phyloP scores from a whole-genome alignment of 2,797 vertebrate species.

The Leucoraja ocellata region DNA sequence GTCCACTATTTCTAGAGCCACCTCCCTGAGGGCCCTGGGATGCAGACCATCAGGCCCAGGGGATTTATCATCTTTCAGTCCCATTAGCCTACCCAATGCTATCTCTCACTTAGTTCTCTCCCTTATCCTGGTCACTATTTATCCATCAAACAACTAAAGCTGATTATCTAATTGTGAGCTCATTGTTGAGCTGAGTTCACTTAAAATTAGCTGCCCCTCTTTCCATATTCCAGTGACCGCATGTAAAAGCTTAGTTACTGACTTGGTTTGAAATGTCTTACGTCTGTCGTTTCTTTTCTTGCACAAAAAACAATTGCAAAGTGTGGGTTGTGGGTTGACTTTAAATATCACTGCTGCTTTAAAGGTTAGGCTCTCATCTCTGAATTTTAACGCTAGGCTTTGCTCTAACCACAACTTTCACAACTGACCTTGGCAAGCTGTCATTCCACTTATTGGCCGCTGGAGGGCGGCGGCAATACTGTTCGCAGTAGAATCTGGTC shows the following conservation, averaged over 20 bases:
- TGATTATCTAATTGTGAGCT: not conserved
- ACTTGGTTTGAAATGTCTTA: not conserved
- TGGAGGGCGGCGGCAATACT: slow-evolving; percentile 84
- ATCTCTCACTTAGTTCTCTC: not conserved
- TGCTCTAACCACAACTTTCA: not conserved
- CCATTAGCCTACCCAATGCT: no score
- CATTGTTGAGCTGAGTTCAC: not conserved
- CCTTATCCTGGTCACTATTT: not conserved
- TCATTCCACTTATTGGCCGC: slow-evolving; percentile 57
- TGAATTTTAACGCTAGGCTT: not conserved
- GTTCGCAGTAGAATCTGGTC: slow-evolving; percentile 85
- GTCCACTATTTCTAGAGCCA: no score
- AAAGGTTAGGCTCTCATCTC: not conserved
- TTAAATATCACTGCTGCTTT: not conserved
- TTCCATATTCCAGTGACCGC: not conserved
- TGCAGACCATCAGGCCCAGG: no score
- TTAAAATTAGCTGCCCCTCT: not conserved
- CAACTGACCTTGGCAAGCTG: slow-evolving; percentile 52
- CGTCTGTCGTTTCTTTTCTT: no score
- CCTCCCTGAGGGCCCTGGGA: no score
- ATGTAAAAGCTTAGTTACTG: not conserved
- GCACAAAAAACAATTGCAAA: not conserved
- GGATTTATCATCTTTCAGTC: no score
- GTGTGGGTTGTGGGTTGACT: not conserved
- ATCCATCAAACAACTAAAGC: not conserved